A percentile compares a stretch with the other conserved stretches of the same genome.
These are phyloP conservation scores for Helleia helle DNA, from an alignment of 2,888 invertebrate species.

Conservation along the genomic window DNA sequence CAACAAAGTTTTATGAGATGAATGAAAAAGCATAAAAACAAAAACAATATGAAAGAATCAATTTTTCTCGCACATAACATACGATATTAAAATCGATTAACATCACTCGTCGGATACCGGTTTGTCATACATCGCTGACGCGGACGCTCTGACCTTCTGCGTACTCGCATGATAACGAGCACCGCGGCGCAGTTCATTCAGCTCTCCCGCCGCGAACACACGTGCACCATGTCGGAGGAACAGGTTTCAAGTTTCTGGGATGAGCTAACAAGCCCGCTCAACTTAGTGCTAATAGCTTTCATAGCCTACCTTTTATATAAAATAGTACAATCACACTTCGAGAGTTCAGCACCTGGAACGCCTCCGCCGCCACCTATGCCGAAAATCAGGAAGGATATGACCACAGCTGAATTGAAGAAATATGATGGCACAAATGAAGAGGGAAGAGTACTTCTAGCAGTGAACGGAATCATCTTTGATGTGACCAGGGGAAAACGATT, in stretches of 20 bases:
- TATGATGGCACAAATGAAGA: slow-evolving; percentile 89
- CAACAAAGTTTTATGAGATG: too few relatives aligned
- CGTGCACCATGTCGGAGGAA: slow-evolving; percentile 31
- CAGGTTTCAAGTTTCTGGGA: slow-evolving; percentile 50
- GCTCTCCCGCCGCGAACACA: slow-evolving; percentile 21
- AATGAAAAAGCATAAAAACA: too few relatives aligned
- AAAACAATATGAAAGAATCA: too few relatives aligned
- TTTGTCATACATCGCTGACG: slow-evolving; percentile 5
- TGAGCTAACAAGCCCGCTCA: slow-evolving; percentile 57
- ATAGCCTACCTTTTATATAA: slow-evolving; percentile 76
- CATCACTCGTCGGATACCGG: background rate
- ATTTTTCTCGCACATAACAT: too few relatives aligned
- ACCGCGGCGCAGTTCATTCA: background rate
- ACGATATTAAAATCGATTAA: background rate
- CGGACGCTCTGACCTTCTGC: slow-evolving; percentile 23
- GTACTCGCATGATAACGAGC: slow-evolving; percentile 24
- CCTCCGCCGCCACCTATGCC: slow-evolving; percentile 77
- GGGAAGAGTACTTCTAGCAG: slow-evolving; percentile 91
- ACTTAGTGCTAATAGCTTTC: slow-evolving; percentile 47
- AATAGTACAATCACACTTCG: slow-evolving; percentile 70
- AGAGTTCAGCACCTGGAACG: slow-evolving; percentile 38
- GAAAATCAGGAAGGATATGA: slow-evolving; percentile 91
- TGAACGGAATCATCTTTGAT: slow-evolving; percentile 96
- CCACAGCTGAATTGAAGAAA: slow-evolving; percentile 86
- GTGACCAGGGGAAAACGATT: slow-evolving; percentile 92